phyloP scores from a whole-genome alignment of 1,140 invertebrate genomes.

The Paraescarpia echinospica region DNA sequence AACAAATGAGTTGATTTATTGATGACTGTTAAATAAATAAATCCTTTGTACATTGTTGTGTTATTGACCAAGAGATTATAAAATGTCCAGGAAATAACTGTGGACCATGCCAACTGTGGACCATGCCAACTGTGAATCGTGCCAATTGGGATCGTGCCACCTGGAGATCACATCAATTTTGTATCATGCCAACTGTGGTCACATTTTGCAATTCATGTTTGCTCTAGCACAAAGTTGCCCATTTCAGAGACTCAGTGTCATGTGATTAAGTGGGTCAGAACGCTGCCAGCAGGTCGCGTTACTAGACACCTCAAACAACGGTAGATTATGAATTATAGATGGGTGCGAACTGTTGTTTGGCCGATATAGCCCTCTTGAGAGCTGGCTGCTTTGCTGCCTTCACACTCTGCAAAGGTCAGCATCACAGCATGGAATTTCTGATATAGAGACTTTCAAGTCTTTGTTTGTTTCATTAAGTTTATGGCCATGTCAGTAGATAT shows the following conservation, averaged over 20 bases:
- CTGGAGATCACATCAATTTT: neutral
- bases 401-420: neutral
- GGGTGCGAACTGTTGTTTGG: neutral
- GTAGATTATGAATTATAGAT: neutral
- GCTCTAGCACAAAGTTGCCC: neutral
- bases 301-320: neutral
- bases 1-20: too few relatives aligned
- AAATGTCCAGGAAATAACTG: too few relatives aligned
- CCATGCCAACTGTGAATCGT: neutral
- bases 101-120: neutral
- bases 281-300: neutral
- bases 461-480: too few relatives aligned
- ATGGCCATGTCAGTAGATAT: neutral
- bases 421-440: neutral
- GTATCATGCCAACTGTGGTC: neutral
- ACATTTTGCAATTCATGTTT: neutral
- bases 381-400: neutral
- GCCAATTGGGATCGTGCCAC: neutral
- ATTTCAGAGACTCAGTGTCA: neutral
- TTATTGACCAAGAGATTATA: too few relatives aligned
- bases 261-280: neutral
- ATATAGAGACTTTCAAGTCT: neutral
- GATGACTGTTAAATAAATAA: too few relatives aligned
- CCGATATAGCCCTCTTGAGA: neutral
- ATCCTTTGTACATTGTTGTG: too few relatives aligned